Percentiles rank a stretch among this genome's conserved stretches.
Evolutionary conservation across 2,888 invertebrate species (phyloP).

Genomic region (Polyommatus icarus): DNA sequence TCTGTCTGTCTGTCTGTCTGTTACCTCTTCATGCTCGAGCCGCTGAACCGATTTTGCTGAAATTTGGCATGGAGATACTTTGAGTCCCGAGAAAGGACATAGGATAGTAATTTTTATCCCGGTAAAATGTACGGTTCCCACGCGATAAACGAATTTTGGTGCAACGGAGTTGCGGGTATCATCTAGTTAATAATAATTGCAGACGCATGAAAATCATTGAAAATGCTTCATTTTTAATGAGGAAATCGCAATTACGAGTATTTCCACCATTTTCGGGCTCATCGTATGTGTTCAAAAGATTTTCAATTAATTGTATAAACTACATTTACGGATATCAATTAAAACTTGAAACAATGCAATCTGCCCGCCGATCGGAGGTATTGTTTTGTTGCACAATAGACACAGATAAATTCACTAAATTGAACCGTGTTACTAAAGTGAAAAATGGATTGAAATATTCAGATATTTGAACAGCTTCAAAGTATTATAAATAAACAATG

Average conservation of each 20-base stretch:
- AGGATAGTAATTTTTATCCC: too few species aligned
- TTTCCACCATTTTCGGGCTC: neutral
- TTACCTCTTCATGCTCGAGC: too few species aligned
- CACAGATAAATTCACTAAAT: neutral
- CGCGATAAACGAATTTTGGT: too few species aligned
- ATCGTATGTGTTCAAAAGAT: neutral
- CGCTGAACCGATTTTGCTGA: too few species aligned
- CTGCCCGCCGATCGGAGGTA: neutral
- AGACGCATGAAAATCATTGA: neutral
- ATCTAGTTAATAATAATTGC: neutral
- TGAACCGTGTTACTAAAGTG: neutral
- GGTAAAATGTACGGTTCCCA: too few species aligned
- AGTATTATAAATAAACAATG: too few species aligned
- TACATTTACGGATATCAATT: neutral
- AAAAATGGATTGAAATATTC: neutral
- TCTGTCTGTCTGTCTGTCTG: too few species aligned
- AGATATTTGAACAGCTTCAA: too few species aligned
- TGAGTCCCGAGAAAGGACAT: too few species aligned
- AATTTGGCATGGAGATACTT: too few species aligned
- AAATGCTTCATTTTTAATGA: neutral
- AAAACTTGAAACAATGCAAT: neutral
- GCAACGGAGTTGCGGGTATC: too few species aligned
- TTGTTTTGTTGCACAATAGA: neutral
- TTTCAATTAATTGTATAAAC: neutral
- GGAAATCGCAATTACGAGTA: neutral